Evolutionary conservation across 2,113 vertebrate genomes (phyloP).

Genomic region (Todiramphus chloris): DNA sequence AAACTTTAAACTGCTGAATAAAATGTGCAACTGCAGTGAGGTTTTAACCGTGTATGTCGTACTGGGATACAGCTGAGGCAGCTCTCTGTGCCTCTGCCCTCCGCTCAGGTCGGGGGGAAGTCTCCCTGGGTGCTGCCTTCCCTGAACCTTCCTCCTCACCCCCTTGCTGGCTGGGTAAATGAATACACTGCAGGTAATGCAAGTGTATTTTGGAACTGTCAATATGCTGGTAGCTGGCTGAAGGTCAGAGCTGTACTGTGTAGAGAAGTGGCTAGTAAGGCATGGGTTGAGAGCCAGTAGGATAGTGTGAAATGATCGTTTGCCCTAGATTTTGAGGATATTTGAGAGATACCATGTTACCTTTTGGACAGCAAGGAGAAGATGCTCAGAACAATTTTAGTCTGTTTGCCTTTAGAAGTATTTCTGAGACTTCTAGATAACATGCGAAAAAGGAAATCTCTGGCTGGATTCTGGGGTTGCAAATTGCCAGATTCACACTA

Average conservation of each 20-base stretch:
- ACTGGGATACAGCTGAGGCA: not conserved
- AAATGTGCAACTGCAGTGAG: not conserved
- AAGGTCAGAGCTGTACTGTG: not conserved
- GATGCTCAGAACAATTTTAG: not conserved
- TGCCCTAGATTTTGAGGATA: not conserved
- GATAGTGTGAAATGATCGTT: not conserved
- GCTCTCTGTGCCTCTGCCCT: not conserved
- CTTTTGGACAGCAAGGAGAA: not conserved
- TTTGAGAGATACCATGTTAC: fast-evolving
- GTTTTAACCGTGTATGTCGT: fast-evolving
- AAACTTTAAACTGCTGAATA: not conserved
- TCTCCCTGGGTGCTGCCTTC: not conserved
- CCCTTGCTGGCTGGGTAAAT: fast-evolving
- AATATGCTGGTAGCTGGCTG: not conserved
- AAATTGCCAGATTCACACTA: not conserved
- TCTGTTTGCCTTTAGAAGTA: not conserved
- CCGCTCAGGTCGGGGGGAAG: not conserved
- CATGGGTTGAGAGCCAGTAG: not conserved
- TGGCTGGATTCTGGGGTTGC: not conserved
- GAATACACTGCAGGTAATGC: fast-evolving
- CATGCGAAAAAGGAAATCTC: not conserved
- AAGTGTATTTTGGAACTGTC: not conserved
- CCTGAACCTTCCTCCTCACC: not conserved
- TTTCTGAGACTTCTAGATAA: not conserved
- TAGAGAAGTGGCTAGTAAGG: not conserved